A percentile compares a stretch with the other conserved stretches of the same genome.
phyloP scores from a whole-genome alignment of 2,888 invertebrate species.

The Mystacides longicornis region DNA sequence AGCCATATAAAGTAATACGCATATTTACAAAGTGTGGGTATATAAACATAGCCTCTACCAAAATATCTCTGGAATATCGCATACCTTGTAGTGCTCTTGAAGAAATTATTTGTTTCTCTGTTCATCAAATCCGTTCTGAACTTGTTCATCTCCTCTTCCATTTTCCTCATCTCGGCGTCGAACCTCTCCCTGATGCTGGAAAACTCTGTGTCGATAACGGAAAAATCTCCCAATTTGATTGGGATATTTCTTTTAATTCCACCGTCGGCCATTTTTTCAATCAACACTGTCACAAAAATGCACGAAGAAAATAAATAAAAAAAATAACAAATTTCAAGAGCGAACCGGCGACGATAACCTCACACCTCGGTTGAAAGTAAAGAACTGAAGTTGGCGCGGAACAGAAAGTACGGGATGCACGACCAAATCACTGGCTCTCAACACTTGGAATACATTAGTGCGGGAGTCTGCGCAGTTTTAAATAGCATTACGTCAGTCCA shows the following conservation, averaged over 20 bases:
- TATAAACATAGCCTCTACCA: not conserved
- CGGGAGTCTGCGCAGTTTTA: conserved; percentile 52
- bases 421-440: conserved; percentile 45
- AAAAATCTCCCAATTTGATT: conserved; percentile 88
- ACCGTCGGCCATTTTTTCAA: conserved; percentile 72
- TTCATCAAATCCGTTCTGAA: conserved; percentile 90
- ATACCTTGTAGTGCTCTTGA: conserved; percentile 83
- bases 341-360: conserved; percentile 37
- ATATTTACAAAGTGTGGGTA: not conserved
- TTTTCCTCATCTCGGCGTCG: conserved; percentile 95
- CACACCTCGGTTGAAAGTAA: conserved; percentile 33
- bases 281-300: conserved; percentile 19
- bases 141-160: conserved; percentile 97
- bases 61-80: conserved; percentile 30
- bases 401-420: not conserved
- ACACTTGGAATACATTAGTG: conserved; percentile 40
- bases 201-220: conserved; percentile 94
- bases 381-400: conserved; percentile 1
- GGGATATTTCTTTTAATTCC: conserved; percentile 84
- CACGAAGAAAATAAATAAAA: conserved; percentile 3
- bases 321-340: conserved; percentile 1
- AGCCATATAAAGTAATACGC: not conserved
- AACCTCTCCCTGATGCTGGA: conserved; percentile 92
- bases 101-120: conserved; percentile 85
- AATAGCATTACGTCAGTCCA: conserved; percentile 38